phyloP scores from a whole-genome alignment of 2,113 vertebrate genomes.

The Columbina picui region DNA sequence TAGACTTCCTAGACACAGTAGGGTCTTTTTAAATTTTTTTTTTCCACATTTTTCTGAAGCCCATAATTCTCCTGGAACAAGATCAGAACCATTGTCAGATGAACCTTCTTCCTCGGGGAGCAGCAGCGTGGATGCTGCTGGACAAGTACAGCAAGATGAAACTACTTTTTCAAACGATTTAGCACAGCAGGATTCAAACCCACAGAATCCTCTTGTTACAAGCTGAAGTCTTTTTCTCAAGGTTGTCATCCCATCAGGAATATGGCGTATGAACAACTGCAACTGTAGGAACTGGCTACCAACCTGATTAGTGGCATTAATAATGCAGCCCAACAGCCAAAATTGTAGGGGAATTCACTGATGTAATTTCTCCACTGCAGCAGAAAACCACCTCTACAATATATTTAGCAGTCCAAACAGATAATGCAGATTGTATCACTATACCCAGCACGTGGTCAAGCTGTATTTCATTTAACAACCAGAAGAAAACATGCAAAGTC shows the following conservation, averaged over 20 bases:
- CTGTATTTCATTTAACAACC: background rate
- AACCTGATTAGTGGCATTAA: background rate
- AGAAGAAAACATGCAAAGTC: background rate
- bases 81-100: background rate
- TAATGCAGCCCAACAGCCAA: constrained; percentile 18
- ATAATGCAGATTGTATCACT: background rate
- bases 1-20: background rate
- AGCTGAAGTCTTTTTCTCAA: background rate
- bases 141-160: constrained; percentile 37
- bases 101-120: background rate
- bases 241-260: background rate
- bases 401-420: background rate
- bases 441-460: background rate
- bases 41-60: constrained; percentile 28
- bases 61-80: background rate
- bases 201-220: background rate
- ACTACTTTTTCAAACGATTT: background rate
- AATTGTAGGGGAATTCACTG: background rate
- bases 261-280: background rate
- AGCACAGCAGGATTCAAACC: constrained; percentile 49
- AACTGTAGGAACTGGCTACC: background rate
- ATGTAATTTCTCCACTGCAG: background rate
- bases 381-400: background rate
- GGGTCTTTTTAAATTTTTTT: background rate
- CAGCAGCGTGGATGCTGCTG: background rate